These are phyloP conservation scores for Rhopalosiphum nymphaeae DNA, from an alignment of 2,888 invertebrate genomes.

Conservation along the genomic window DNA sequence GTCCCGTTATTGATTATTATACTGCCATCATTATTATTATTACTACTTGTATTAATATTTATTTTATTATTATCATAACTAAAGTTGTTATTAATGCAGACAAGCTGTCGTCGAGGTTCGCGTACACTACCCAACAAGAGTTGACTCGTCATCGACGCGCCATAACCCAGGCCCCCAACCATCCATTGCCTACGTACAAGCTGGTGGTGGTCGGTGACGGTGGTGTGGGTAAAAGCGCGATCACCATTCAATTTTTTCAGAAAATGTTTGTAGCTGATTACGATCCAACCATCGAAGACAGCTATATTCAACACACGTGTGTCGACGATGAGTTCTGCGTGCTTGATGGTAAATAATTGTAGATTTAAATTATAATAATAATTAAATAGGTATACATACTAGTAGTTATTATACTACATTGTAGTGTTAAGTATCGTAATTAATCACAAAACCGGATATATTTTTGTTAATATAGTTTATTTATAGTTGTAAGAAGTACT, in stretches of 20 bases:
- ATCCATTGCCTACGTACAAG: slow-evolving; percentile 76
- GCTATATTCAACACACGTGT: slow-evolving; percentile 93
- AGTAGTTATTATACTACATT: background rate
- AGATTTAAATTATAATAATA: background rate
- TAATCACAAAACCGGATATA: background rate
- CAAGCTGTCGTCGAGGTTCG: slow-evolving; percentile 60
- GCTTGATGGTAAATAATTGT: slow-evolving; percentile 79
- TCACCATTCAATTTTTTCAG: slow-evolving; percentile 97
- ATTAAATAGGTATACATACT: background rate
- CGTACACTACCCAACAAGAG: slow-evolving; percentile 62
- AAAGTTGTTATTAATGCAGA: background rate
- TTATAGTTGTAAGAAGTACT: background rate
- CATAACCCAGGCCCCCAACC: slow-evolving; percentile 72
- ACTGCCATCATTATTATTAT: background rate
- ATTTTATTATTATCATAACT: background rate
- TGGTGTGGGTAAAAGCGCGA: slow-evolving; percentile 94
- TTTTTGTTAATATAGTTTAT: background rate
- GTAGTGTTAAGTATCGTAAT: background rate
- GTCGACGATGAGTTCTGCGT: slow-evolving; percentile 94
- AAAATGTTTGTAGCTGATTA: slow-evolving; percentile 95
- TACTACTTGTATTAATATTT: background rate
- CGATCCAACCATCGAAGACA: slow-evolving; percentile 96
- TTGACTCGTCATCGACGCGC: slow-evolving; percentile 69
- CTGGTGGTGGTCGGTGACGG: slow-evolving; percentile 95
- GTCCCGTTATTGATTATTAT: background rate